Evolutionary conservation across 1,140 invertebrate genomes (phyloP), one percentile per base, ranked within the genome.

Genomic region (Semibalanus balanoides): DNA sequence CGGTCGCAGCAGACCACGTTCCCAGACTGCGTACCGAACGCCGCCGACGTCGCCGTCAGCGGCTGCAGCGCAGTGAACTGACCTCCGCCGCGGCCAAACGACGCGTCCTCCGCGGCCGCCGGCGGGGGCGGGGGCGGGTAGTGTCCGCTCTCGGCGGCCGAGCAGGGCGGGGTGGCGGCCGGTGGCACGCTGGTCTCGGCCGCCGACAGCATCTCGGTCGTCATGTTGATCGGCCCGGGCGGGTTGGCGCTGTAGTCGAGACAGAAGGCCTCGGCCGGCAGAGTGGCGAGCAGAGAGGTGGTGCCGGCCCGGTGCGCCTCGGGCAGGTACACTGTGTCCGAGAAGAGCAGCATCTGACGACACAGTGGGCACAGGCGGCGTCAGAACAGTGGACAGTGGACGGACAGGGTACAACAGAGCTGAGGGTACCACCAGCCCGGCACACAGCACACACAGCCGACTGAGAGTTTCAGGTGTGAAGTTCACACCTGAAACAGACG

Each of bases 171-270:
- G 19, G n/a, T 30, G 70, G n/a, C 70, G 70, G 70, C 70, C 70
- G 70, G n/a, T n/a, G 70, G 7, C 70, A 19, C 70, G 25, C 25
- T 19, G 25, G n/a, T 11, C 28, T 72, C 70, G 29, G 28, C n/a
- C 70, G 70, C 3, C n/a, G 70, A 72, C 70, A 72, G 70, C n/a
- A 72, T 72, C 28, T 72, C 70, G 70, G 70, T 22, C n/a, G 70
- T 72, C 28, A 72, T 28, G n/a, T 72, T 72, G 70, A 72, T 72
- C 3, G 70, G 70, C 7, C 70, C 70, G 11, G 70, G 70, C 25
- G 70, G 25, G 70, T 72, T 72, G 70, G 70, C 70, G 70, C 70
- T 72, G 29, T 72, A 72, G 70, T 72, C 70, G 70, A 72, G 70
- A 19, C 70, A 72, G n/a, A 72, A 72, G 3, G 70, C 28, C 25